Percentiles rank a stretch among this genome's conserved stretches.
These are phyloP conservation scores for Acronicta aceris DNA, from an alignment of 2,888 invertebrate genomes.

Conservation along the genomic window DNA sequence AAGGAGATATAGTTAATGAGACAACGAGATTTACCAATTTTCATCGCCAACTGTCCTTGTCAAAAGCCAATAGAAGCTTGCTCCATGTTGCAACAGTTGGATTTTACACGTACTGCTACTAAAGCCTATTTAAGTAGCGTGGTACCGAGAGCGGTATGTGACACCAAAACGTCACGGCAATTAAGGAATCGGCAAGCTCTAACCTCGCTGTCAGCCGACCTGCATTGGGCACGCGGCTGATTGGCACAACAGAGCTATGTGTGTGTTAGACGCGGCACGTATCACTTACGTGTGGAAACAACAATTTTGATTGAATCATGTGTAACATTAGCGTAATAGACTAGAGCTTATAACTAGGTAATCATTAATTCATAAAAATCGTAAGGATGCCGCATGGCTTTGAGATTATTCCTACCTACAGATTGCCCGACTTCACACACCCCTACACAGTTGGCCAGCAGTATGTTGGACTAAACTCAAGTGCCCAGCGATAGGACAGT, in stretches of 20 bases:
- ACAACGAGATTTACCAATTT: constrained; percentile 42
- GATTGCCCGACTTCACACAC: too few species aligned
- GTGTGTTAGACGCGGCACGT: constrained; percentile 56
- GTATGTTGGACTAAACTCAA: too few species aligned
- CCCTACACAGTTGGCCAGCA: too few species aligned
- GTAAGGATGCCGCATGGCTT: too few species aligned
- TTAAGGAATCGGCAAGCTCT: constrained; percentile 89
- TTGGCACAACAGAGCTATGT: constrained; percentile 70
- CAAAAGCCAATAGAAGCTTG: constrained; percentile 50
- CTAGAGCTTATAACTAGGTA: too few species aligned
- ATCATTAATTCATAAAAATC: too few species aligned
- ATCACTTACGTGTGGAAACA: not conserved
- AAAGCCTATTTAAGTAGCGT: constrained; percentile 76
- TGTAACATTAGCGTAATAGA: too few species aligned
- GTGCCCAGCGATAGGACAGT: too few species aligned
- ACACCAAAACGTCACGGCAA: constrained; percentile 89
- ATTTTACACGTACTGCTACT: constrained; percentile 61
- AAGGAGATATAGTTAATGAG: constrained; percentile 48
- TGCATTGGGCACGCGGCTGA: constrained; percentile 84
- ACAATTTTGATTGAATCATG: too few species aligned
- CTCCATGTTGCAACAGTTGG: constrained; percentile 61
- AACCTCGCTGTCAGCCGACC: constrained; percentile 84
- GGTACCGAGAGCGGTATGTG: constrained; percentile 77
- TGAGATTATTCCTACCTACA: too few species aligned
- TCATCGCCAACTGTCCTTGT: constrained; percentile 43